Base-by-base conservation (phyloP, 2,113 vertebrate genomes). In the Rattus rattus region DNA sequence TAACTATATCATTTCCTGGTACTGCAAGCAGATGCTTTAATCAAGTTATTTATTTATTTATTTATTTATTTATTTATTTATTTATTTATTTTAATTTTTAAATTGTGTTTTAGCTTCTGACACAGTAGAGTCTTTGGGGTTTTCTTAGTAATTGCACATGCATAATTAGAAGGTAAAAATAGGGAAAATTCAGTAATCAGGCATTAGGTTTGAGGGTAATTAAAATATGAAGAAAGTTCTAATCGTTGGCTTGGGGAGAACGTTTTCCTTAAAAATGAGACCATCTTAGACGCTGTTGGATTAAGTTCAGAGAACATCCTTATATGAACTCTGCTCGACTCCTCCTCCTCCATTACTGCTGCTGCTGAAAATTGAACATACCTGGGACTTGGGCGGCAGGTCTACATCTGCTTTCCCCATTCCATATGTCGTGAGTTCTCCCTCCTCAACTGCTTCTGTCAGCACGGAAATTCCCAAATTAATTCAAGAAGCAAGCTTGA, bases 181-280 rank as follows among this genome's bases (percentile, higher is more conserved):
- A 61, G 65, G 19, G 85, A 94, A 95, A 92, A 67, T 56, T 85
- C 24, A 92, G 19, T 79, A 92, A 96, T 20, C 63, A 85, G 90
- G 14, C 88, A 52, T 56, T 92, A 88, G 76, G 84, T 72, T 30
- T 93, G 61, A 94, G 90, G 77, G 54, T 83, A 91, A 30, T 95
- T 97, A 84, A 97, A 88, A 80, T 90, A 88, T n/a, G 73, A 96
- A 91, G 84, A 96, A 72, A 43, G 28, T 95, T 96, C 73, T 72
- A 95, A 22, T 95, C 92, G 56, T 77, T 96, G 80, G 33, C 47
- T 91, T 59, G 24, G 2, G 52, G 12, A 93, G 47, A 81, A 91
- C 75, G 24, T 94, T 96, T 95, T 96, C 33, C 59, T 96, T 96
- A 94, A 97, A 97, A 97, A 92, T 94, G 88, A 95, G 79, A 93